Evolutionary conservation across 2,113 vertebrate species (phyloP).

Genomic region (Vireo altiloquus): DNA sequence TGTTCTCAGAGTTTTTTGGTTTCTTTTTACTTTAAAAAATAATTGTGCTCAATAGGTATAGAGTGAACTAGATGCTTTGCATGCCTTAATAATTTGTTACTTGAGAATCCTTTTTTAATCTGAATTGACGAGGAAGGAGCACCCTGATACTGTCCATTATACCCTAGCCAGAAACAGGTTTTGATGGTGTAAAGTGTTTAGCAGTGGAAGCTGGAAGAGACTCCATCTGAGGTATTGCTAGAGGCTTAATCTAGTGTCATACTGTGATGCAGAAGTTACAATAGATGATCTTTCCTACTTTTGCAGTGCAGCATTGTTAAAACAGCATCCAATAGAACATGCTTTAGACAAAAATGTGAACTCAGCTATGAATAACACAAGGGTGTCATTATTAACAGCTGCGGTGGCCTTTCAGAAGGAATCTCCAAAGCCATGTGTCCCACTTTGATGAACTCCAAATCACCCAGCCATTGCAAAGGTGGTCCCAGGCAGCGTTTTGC

Average conservation of each 20-base stretch:
- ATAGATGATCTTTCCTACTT: not conserved
- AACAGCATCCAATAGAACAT: not conserved
- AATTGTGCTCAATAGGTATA: not conserved
- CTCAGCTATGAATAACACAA: not conserved
- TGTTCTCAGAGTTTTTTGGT: not conserved
- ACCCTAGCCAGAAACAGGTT: not conserved
- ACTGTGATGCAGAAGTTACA: not conserved
- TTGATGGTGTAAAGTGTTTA: not conserved
- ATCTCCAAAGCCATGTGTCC: not conserved
- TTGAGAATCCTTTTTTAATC: not conserved
- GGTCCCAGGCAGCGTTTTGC: fast-evolving
- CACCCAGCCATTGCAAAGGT: not conserved
- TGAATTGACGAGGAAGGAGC: not conserved
- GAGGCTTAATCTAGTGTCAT: not conserved
- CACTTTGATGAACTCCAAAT: not conserved
- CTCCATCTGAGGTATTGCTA: not conserved
- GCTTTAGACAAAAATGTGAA: not conserved
- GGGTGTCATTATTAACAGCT: not conserved
- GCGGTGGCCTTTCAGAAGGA: not conserved
- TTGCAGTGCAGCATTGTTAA: not conserved
- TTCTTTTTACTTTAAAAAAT: not conserved
- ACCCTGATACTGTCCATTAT: not conserved
- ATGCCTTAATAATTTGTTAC: not conserved
- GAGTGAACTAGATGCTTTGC: not conserved
- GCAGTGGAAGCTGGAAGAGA: not conserved